These are phyloP conservation scores for Drosophila recens DNA, from an alignment of 2,888 invertebrate species.

Conservation along the genomic window DNA sequence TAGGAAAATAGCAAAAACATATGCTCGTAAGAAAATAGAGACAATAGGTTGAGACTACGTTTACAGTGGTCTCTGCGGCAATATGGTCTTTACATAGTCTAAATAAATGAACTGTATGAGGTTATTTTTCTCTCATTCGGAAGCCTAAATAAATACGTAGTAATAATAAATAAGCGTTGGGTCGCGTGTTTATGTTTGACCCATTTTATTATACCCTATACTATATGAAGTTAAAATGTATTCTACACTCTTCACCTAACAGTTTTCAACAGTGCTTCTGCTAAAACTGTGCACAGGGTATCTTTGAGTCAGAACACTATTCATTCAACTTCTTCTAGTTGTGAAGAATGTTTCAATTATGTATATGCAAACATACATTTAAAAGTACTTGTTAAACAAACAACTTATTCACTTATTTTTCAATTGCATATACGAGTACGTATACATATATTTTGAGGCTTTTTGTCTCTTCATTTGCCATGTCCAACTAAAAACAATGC, in stretches of 20 bases:
- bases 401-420: constrained; percentile 4
- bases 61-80: too few species aligned
- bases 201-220: not conserved
- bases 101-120: constrained; percentile 11
- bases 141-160: constrained; percentile 20
- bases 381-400: constrained; percentile 7
- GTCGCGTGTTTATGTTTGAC: not conserved
- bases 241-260: too few species aligned
- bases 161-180: constrained; percentile 22
- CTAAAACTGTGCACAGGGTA: not conserved
- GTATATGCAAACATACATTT: not conserved
- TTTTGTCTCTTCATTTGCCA: constrained; percentile 1
- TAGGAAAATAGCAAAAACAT: too few species aligned
- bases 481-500: not conserved
- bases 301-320: not conserved
- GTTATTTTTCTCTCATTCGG: constrained; percentile 3
- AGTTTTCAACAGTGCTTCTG: not conserved
- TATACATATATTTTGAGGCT: not conserved
- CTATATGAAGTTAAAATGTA: not conserved
- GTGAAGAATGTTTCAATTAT: not conserved
- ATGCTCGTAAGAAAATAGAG: not conserved
- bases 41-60: too few species aligned
- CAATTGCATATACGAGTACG: not conserved
- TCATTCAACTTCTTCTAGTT: not conserved
- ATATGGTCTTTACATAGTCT: constrained; percentile 6